Evolutionary conservation across 1,140 invertebrate genomes (phyloP), one percentile per base, ranked within the genome.

Genomic region (Anthonomus grandis): DNA sequence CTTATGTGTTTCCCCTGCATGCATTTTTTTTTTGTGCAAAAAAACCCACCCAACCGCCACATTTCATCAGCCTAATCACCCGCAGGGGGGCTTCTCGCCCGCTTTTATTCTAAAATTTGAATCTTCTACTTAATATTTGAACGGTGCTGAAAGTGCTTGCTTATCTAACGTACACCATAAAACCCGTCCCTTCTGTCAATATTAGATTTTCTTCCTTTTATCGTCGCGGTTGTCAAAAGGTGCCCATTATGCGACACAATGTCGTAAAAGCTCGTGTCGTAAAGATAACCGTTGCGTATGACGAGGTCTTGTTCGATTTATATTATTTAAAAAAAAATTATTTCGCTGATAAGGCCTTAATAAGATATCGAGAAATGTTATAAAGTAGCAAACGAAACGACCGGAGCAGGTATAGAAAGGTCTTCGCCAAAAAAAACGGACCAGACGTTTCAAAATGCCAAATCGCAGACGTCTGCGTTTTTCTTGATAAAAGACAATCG

Each of bases 201-300:
- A 47, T 47, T 47, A 47, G 45, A 47, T 47, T 47, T 47, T 47
- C 45, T 13, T 47, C 22, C n/a, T 47, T 47, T 47, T 47, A 47
- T 47, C 45, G 23, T 19, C 18, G 13, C 38, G 31, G 31, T 34
- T 39, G 38, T 39, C 38, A 47, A 47, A 47, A 47, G 45, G 24
- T 47, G 12, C 45, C 45, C 45, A 47, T 47, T 47, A 47, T 47
- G 22, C 23, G 13, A 27, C 24, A 47, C 45, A 47, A 47, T 47
- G 45, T 47, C 45, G 13, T 47, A 47, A 47, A 47, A 8, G 13
- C 21, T 13, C 24, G n/a, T n/a, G n/a, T n/a, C n/a, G n/a, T n/a
- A n/a, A n/a, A n/a, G n/a, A n/a, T n/a, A n/a, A n/a, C n/a, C n/a
- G n/a, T n/a, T n/a, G n/a, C n/a, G n/a, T n/a, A n/a, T n/a, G n/a